phyloP scores from a whole-genome alignment of 2,113 vertebrate species.

The Rana temporaria region DNA sequence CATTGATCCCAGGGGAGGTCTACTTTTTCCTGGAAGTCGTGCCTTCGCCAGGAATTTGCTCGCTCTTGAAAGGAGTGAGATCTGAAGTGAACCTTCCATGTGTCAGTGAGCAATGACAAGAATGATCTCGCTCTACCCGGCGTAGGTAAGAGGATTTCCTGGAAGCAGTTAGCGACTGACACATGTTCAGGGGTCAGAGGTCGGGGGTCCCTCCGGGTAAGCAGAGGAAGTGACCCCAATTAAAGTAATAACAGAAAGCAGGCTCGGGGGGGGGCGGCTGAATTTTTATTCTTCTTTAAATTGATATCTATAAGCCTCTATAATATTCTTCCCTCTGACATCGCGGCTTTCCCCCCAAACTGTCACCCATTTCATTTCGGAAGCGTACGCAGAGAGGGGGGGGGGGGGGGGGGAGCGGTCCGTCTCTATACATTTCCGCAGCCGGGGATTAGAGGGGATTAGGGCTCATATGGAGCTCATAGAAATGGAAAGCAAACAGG shows the following conservation, averaged over 20 bases:
- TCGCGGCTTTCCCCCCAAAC: neutral
- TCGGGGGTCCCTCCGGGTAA: conserved; percentile 13
- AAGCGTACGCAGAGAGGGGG: neutral
- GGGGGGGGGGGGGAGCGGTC: neutral
- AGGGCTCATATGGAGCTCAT: conserved; percentile 29
- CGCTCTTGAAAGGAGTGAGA: conserved; percentile 12
- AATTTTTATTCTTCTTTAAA: neutral
- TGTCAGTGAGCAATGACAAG: conserved; percentile 28
- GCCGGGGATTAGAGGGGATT: conserved; percentile 30
- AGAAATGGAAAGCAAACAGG: conserved; percentile 29
- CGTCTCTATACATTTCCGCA: neutral
- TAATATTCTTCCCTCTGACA: neutral
- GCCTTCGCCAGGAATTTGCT: conserved; percentile 16
- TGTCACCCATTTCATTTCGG: conserved; percentile 5
- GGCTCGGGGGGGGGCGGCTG: neutral
- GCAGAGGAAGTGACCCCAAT: neutral
- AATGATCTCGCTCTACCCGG: neutral
- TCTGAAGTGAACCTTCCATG: conserved; percentile 7
- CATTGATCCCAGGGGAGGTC: conserved; percentile 16
- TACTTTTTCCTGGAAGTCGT: conserved; percentile 46
- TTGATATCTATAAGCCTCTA: neutral
- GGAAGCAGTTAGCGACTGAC: neutral
- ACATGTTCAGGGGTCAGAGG: neutral
- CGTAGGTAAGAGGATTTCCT: conserved; percentile 42
- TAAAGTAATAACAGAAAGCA: too few relatives aligned